Percentiles rank a stretch among this genome's conserved stretches.
phyloP scores from a whole-genome alignment of 2,113 vertebrate genomes.

The Xenopus borealis region DNA sequence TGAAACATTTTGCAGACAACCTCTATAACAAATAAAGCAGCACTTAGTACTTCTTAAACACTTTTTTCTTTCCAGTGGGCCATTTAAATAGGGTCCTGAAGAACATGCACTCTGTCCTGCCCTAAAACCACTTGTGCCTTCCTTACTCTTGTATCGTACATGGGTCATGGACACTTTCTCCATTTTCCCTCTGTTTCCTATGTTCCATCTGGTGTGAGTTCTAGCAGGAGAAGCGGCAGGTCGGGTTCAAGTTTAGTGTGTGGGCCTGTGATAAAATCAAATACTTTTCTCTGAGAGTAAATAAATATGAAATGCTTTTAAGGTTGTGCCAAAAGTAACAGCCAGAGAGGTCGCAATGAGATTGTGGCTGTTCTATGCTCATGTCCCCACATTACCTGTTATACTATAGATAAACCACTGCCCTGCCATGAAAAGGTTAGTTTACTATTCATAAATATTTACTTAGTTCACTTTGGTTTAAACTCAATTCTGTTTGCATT shows the following conservation, averaged over 20 bases:
- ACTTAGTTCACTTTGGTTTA: neutral
- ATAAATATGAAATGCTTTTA: neutral
- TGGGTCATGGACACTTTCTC: too few species aligned
- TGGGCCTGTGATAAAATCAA: constrained; percentile 2
- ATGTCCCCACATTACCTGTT: constrained; percentile 16
- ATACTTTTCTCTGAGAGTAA: constrained; percentile 27
- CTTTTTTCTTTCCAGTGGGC: too few species aligned
- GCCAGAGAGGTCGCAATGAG: constrained; percentile 19
- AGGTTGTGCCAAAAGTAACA: constrained; percentile 1
- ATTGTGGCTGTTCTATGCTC: neutral
- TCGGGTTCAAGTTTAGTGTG: neutral
- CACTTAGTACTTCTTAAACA: too few species aligned
- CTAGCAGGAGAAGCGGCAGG: neutral
- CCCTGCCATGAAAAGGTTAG: neutral
- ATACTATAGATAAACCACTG: neutral
- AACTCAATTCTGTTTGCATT: too few species aligned
- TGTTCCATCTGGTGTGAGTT: neutral
- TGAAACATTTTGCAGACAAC: too few species aligned
- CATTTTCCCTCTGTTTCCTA: too few species aligned
- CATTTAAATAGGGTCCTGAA: too few species aligned
- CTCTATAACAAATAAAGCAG: too few species aligned
- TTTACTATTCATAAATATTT: neutral
- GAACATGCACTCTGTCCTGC: too few species aligned
- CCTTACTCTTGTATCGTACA: too few species aligned
- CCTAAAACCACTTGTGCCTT: too few species aligned